These are phyloP conservation scores for Brachionichthys hirsutus DNA, from an alignment of 2,113 vertebrate species.

Conservation along the genomic window DNA sequence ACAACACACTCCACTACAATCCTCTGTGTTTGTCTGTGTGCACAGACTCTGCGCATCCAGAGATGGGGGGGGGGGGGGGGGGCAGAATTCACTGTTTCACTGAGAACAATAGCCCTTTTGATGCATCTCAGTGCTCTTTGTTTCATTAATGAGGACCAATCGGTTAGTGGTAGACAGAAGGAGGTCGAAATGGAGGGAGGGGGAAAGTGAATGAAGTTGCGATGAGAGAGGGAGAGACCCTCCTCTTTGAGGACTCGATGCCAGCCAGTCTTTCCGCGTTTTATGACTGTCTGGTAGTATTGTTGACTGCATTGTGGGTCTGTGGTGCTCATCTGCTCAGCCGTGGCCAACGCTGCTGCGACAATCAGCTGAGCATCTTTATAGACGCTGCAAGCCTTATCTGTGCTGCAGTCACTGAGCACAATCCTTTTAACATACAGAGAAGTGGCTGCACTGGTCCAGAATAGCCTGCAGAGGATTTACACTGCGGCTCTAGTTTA, in stretches of 20 bases:
- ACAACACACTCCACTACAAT: conserved; percentile 36
- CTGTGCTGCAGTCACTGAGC: conserved; percentile 41
- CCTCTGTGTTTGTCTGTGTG: conserved; percentile 52
- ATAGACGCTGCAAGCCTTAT: conserved; percentile 55
- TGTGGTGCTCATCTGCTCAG: conserved; percentile 51
- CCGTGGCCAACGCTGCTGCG: conserved; percentile 24
- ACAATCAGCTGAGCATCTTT: conserved; percentile 64
- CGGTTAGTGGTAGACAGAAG: conserved; percentile 48
- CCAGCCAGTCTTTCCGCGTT: conserved; percentile 48
- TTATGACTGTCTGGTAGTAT: conserved; percentile 35
- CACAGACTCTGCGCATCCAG: conserved; percentile 28
- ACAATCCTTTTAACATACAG: conserved; percentile 65
- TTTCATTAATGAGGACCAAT: conserved; percentile 63
- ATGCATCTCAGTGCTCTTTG: conserved; percentile 67
- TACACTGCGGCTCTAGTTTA: conserved; percentile 29
- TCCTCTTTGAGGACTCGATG: conserved; percentile 22
- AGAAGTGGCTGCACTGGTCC: conserved; percentile 1
- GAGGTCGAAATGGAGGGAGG: conserved; percentile 50
- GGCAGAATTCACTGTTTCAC: conserved; percentile 62
- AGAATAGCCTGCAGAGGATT: conserved; percentile 16
- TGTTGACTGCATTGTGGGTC: conserved; percentile 33
- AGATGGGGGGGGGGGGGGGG: conserved; percentile 41
- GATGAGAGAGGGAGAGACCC: conserved; percentile 28
- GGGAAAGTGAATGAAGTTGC: conserved; percentile 30
- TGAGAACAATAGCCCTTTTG: conserved; percentile 74